Evolutionary conservation across 1,140 invertebrate species (phyloP).

Genomic region (Megathymus violae): DNA sequence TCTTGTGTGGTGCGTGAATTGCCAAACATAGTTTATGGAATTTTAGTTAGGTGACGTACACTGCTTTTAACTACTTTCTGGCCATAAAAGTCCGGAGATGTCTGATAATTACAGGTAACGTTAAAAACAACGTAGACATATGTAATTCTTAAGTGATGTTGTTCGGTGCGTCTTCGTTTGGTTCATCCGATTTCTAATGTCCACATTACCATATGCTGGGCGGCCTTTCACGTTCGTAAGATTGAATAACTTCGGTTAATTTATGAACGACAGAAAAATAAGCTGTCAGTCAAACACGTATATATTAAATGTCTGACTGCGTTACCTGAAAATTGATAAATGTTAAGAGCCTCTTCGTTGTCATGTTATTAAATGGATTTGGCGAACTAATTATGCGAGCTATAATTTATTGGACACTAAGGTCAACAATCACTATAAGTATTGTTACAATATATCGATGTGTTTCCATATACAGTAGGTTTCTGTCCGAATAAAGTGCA

Average conservation of each 20-base stretch:
- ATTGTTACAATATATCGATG: too few relatives aligned
- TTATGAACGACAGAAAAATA: slow-evolving; percentile 29
- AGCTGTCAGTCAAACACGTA: slow-evolving; percentile 7
- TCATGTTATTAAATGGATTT: neutral
- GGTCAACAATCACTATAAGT: too few relatives aligned
- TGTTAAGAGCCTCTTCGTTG: too few relatives aligned
- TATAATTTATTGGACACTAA: too few relatives aligned
- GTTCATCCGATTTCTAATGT: slow-evolving; percentile 40
- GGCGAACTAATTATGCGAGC: neutral
- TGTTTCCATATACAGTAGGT: too few relatives aligned
- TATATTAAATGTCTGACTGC: slow-evolving; percentile 1
- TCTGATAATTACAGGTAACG: slow-evolving; percentile 4
- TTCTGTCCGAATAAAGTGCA: too few relatives aligned
- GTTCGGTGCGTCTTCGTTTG: slow-evolving; percentile 33
- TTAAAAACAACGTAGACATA: slow-evolving; percentile 14
- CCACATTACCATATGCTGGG: slow-evolving; percentile 69
- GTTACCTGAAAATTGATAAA: slow-evolving; percentile 6
- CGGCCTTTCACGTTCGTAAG: slow-evolving; percentile 65
- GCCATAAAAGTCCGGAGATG: slow-evolving; percentile 2
- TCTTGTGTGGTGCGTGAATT: too few relatives aligned
- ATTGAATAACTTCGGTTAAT: slow-evolving; percentile 64
- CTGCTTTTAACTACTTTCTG: neutral
- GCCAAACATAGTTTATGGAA: too few relatives aligned
- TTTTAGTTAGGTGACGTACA: too few relatives aligned
- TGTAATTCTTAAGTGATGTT: slow-evolving; percentile 3